Percentiles rank a stretch among this genome's conserved stretches.
These are phyloP conservation scores for Megastigmus dorsalis DNA, from an alignment of 2,888 invertebrate genomes.

Conservation along the genomic window DNA sequence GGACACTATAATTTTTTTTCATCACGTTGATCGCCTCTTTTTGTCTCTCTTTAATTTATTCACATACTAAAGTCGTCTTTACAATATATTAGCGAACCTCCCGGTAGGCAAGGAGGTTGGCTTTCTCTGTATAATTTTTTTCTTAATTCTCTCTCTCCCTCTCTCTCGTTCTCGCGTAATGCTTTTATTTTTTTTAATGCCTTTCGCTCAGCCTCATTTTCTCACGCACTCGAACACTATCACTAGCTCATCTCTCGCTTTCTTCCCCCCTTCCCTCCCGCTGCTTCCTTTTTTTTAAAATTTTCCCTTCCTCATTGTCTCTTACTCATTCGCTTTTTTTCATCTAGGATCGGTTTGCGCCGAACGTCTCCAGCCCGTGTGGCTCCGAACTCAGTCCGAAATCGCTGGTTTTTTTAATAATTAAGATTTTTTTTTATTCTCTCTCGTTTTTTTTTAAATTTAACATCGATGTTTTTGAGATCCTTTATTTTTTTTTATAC, in stretches of 20 bases:
- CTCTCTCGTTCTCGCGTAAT: conserved; percentile 55
- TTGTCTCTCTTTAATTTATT: conserved; percentile 68
- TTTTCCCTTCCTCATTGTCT: conserved; percentile 48
- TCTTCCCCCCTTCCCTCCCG: no score
- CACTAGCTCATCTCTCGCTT: conserved; percentile 55
- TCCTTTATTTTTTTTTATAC: conserved; percentile 42
- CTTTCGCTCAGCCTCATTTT: conserved; percentile 61
- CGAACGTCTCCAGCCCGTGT: conserved; percentile 73
- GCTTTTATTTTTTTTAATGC: conserved; percentile 54
- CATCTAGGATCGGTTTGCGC: conserved; percentile 73
- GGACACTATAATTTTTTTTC: conserved; percentile 68
- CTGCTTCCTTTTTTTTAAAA: no score
- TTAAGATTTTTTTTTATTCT: conserved; percentile 19
- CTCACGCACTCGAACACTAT: conserved; percentile 56
- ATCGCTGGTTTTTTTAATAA: conserved; percentile 63
- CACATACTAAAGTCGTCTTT: conserved; percentile 71
- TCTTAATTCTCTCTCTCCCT: conserved; percentile 58
- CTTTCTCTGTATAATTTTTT: conserved; percentile 74
- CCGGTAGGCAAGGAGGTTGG: conserved; percentile 74
- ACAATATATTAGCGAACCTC: conserved; percentile 74
- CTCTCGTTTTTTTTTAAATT: conserved; percentile 15
- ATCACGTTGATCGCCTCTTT: conserved; percentile 61
- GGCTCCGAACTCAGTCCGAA: conserved; percentile 73
- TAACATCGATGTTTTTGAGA: conserved; percentile 57
- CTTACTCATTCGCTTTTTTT: conserved; percentile 60